Conservation (phyloP, 92 coral and sea anemone genomes). For the Phenganax subtilis region DNA sequence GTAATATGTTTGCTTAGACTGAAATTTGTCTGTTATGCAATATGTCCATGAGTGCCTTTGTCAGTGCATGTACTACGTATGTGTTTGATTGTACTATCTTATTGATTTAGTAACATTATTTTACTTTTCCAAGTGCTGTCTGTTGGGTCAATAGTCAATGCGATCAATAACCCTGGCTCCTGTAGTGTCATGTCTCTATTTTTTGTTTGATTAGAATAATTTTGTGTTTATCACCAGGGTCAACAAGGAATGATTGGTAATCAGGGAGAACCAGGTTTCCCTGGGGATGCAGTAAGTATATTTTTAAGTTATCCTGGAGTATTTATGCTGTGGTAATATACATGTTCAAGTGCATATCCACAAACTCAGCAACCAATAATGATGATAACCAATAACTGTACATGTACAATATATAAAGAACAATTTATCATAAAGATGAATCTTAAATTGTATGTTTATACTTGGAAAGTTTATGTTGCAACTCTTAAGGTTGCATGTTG, state of each 20-base stretch:
- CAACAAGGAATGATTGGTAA: slow-evolving; percentile 11
- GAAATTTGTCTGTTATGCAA: no score
- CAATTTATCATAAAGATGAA: background rate
- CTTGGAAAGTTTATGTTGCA: no score
- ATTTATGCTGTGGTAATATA: no score
- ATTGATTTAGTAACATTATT: background rate
- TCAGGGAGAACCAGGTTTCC: background rate
- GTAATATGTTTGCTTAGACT: no score
- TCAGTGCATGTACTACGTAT: background rate
- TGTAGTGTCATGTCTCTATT: no score
- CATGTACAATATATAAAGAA: background rate
- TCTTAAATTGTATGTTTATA: no score
- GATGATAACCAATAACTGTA: background rate
- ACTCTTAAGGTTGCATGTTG: no score
- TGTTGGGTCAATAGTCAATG: no score
- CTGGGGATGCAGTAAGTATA: slow-evolving; percentile 14
- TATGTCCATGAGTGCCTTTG: no score
- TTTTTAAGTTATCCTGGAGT: background rate
- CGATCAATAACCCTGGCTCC: no score
- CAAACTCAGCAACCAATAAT: no score
- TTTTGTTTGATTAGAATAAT: background rate
- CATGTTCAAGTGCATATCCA: no score
- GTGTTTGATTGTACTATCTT: background rate
- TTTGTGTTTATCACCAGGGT: background rate
- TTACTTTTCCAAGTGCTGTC: background rate